These are phyloP conservation scores for Noctilio leporinus DNA, from an alignment of 2,113 vertebrate species.

Conservation along the genomic window DNA sequence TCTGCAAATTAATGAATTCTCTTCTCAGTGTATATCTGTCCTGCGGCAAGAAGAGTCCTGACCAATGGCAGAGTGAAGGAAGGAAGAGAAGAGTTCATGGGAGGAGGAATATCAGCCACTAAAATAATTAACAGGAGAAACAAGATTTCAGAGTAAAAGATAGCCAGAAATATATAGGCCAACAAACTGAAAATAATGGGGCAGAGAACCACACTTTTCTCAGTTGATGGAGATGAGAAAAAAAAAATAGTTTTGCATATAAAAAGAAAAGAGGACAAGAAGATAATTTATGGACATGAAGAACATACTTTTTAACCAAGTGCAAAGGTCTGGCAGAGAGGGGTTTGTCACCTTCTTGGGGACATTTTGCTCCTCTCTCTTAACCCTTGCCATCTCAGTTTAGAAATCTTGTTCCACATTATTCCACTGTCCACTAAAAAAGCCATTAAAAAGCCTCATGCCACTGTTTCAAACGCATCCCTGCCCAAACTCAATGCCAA, in stretches of 20 bases:
- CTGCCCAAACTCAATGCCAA: neutral
- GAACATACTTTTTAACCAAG: neutral
- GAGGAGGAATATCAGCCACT: neutral
- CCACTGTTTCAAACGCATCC: neutral
- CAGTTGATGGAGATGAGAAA: neutral
- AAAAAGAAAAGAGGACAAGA: neutral
- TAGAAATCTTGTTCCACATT: neutral
- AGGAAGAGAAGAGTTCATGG: neutral
- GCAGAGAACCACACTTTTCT: neutral
- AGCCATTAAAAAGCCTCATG: neutral
- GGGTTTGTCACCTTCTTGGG: neutral
- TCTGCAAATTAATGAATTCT: neutral
- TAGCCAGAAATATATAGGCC: neutral
- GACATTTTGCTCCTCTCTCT: neutral
- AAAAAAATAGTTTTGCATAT: conserved; percentile 12
- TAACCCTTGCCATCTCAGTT: neutral
- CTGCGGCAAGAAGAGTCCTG: neutral
- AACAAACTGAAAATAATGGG: neutral
- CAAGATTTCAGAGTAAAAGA: neutral
- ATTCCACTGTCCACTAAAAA: neutral
- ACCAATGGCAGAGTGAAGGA: neutral
- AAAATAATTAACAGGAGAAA: neutral
- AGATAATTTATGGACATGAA: neutral
- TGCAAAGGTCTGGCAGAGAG: neutral
- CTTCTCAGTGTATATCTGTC: neutral